Percentiles rank a stretch among this genome's conserved stretches.
Conservation (phyloP, 2,113 vertebrate species). For the Paratilapia polleni region DNA sequence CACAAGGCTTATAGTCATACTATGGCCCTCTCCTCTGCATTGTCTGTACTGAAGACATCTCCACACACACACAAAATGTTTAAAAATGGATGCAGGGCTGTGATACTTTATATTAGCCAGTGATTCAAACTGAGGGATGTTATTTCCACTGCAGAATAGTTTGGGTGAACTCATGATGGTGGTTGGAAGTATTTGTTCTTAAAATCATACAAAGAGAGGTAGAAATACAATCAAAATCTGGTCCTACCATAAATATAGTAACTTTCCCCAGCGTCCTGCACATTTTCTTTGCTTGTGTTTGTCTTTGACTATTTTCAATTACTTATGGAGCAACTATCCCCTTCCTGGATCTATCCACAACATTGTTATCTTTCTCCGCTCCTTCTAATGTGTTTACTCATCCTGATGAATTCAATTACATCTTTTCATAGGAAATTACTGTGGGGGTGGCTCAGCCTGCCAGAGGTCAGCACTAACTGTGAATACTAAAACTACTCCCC, state of each 20-base stretch:
- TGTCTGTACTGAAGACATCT: slow-evolving; percentile 20
- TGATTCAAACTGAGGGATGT: background rate
- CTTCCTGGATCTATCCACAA: slow-evolving; percentile 73
- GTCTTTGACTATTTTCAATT: slow-evolving; percentile 77
- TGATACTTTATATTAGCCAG: background rate
- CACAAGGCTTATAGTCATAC: slow-evolving; percentile 23
- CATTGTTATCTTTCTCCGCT: slow-evolving; percentile 75
- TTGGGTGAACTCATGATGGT: background rate
- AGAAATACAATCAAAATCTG: background rate
- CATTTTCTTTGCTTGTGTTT: slow-evolving; percentile 60
- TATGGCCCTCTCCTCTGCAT: background rate
- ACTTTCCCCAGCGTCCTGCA: slow-evolving; percentile 5
- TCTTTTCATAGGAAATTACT: slow-evolving; percentile 77
- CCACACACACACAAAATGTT: background rate
- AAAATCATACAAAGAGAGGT: background rate
- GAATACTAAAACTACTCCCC: slow-evolving; percentile 77
- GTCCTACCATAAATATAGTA: background rate
- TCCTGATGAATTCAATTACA: slow-evolving; percentile 82
- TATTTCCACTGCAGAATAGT: background rate
- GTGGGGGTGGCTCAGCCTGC: slow-evolving; percentile 65
- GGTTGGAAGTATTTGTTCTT: background rate
- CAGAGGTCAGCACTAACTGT: slow-evolving; percentile 76
- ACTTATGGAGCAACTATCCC: slow-evolving; percentile 62
- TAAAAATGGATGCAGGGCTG: slow-evolving; percentile 20
- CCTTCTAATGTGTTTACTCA: slow-evolving; percentile 78